Evolutionary conservation across 2,797 vertebrate species (phyloP), one percentile per base, ranked within the genome.

Genomic region (Bradypodion ventrale): DNA sequence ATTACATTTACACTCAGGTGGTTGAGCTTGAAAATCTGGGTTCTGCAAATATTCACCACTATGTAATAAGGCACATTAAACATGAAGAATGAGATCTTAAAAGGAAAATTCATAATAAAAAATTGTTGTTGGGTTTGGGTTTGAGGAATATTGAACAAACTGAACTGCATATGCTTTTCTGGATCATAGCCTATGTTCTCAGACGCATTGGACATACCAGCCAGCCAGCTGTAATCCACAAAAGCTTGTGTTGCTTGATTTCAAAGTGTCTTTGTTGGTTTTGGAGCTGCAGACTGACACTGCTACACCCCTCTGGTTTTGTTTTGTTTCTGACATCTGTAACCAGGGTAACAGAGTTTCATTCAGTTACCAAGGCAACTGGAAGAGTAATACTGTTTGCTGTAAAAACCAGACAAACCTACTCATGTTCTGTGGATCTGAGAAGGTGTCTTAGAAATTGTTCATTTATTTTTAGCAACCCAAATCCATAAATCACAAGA

Each of bases 331-430:
- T 91, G 90, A 94, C 94, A 94, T 86, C 90, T 16, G 95, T 95
- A 89, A 91, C 89, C 87, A 95, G 95, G 91, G 94, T 84, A 94
- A 96, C 90, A 84, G 89, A 87, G 42, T 94, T 93, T 87, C 94
- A 94, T 95, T 94, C 87, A 77, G 94, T 96, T 95, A 79, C 95
- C 93, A 95, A 81, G 93, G 95, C 88, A 96, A 96, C 95, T 87
- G 87, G 86, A 90, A 84, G 93, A 92, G 92, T 91, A 92, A 89
- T n/a, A 83, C 91, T 91, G 92, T 93, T 94, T 91, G 87, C 93
- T 94, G 87, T 90, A 93, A 93, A n/a, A 95, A 90, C 92, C 94
- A 95, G 92, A 94, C 93, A 94, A 95, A 93, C 94, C 92, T 94
- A 94, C 94, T 95, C 91, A 90, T 83, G 92, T 94, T 94, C 91